These are phyloP conservation scores for Euphydryas editha DNA, from an alignment of 2,888 invertebrate genomes.

Conservation along the genomic window DNA sequence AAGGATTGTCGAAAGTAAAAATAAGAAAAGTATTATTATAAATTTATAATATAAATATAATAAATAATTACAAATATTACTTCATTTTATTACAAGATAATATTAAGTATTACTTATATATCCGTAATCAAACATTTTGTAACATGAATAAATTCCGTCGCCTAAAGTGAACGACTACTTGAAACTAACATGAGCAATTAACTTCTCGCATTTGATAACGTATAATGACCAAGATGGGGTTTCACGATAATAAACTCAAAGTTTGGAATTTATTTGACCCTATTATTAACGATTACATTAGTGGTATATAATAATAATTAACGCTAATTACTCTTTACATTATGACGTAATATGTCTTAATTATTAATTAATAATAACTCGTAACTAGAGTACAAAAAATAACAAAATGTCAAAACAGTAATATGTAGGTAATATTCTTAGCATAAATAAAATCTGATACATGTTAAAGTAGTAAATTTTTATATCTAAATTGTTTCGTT, in stretches of 20 bases:
- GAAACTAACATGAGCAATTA: slow-evolving; percentile 47
- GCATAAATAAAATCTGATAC: too few species aligned
- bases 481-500: neutral
- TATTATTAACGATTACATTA: slow-evolving; percentile 10
- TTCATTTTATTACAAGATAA: neutral
- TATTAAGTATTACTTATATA: neutral
- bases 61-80: too few species aligned
- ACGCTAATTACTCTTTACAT: too few species aligned
- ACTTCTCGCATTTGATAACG: slow-evolving; percentile 44
- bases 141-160: slow-evolving; percentile 12
- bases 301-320: neutral
- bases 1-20: too few species aligned
- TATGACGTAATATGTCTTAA: too few species aligned
- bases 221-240: slow-evolving; percentile 45
- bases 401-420: too few species aligned
- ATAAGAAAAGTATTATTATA: too few species aligned
- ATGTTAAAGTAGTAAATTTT: neutral
- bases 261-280: slow-evolving; percentile 29
- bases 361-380: too few species aligned
- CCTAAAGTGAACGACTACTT: slow-evolving; percentile 23
- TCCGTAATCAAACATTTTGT: slow-evolving; percentile 9
- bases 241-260: slow-evolving; percentile 41
- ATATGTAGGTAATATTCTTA: too few species aligned
- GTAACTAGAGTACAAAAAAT: too few species aligned
- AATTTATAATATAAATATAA: too few species aligned